Conservation (phyloP, 2,888 invertebrate species). For the Tipula helvola region DNA sequence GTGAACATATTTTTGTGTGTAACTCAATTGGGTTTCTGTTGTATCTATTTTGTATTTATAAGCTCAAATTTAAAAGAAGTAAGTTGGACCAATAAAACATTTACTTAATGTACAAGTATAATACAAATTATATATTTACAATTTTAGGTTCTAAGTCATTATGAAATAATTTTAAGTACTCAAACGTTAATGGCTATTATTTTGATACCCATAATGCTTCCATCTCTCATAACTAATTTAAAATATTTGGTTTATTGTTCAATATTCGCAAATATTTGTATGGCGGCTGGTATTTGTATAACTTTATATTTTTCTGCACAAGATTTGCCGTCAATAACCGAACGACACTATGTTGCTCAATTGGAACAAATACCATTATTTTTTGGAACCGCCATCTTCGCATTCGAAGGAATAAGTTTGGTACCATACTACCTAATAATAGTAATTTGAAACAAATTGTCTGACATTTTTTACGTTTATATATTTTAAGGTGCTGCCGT, state of each 20-base stretch:
- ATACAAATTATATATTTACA: conserved; percentile 6
- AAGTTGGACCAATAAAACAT: conserved; percentile 14
- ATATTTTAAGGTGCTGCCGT: conserved; percentile 62
- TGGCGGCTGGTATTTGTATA: conserved; percentile 56
- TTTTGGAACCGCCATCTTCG: conserved; percentile 91
- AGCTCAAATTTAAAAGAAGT: conserved; percentile 74
- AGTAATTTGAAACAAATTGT: not conserved
- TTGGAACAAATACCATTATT: conserved; percentile 65
- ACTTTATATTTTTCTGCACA: conserved; percentile 59
- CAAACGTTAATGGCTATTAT: conserved; percentile 63
- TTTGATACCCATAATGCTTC: conserved; percentile 56
- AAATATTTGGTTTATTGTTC: conserved; percentile 68
- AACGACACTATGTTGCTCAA: conserved; percentile 47
- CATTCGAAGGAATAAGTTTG: conserved; percentile 92
- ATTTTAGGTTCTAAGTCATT: conserved; percentile 52
- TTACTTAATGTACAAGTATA: not conserved
- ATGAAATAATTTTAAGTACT: conserved; percentile 47
- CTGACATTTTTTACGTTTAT: conserved; percentile 5
- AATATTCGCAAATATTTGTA: conserved; percentile 62
- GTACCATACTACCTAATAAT: conserved; percentile 38
- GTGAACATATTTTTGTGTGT: conserved; percentile 82
- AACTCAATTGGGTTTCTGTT: conserved; percentile 97
- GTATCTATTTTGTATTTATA: conserved; percentile 92
- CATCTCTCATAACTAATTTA: conserved; percentile 63
- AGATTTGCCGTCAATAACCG: conserved; percentile 51